These are phyloP conservation scores for Lacerta viridis DNA, from an alignment of 2,797 vertebrate genomes.

Conservation along the genomic window DNA sequence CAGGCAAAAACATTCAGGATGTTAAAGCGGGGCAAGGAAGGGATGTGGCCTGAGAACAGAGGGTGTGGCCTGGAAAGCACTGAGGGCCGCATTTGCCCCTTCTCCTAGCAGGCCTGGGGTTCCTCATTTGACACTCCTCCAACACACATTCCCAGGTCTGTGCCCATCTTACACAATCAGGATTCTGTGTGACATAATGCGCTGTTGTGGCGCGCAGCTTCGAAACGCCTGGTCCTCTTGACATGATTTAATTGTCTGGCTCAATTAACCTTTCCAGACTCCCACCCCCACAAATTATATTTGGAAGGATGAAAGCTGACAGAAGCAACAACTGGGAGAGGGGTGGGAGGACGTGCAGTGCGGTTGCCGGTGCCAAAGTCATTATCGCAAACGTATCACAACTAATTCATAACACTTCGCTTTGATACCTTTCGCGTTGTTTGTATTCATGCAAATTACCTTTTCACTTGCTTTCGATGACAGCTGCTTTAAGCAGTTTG, in stretches of 20 bases:
- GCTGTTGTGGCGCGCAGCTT: constrained; percentile 40
- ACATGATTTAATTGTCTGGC: constrained; percentile 53
- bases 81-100: no score
- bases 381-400: constrained; percentile 28
- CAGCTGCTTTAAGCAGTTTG: constrained; percentile 51
- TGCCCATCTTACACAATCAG: neutral
- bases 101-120: no score
- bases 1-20: no score
- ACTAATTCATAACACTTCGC: constrained; percentile 49
- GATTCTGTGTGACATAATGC: constrained; percentile 22
- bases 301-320: constrained; percentile 35
- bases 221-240: constrained; percentile 30
- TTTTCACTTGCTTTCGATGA: constrained; percentile 63
- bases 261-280: constrained; percentile 58
- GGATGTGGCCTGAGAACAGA: no score
- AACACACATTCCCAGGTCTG: neutral
- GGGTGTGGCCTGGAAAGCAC: no score
- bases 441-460: constrained; percentile 65
- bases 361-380: constrained; percentile 20
- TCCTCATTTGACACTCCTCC: no score
- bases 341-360: constrained; percentile 45
- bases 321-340: constrained; percentile 49
- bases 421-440: constrained; percentile 36
- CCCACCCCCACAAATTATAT: constrained; percentile 21
- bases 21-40: no score